Conservation (phyloP, 2,797 vertebrate species). For the Parambassis ranga region DNA sequence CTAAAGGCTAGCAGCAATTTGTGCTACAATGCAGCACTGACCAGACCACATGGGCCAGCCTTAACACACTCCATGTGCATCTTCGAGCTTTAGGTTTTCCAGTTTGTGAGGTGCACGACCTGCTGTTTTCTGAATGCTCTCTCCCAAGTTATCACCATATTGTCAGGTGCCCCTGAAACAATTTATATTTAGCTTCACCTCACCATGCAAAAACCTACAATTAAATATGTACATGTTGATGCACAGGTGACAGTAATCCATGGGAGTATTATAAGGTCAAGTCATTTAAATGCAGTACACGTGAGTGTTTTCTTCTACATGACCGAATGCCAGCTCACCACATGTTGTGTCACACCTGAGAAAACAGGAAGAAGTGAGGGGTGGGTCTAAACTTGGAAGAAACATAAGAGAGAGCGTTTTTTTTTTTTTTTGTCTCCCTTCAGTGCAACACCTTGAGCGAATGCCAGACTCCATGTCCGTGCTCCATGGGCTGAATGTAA, state of each 20-base stretch:
- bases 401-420: conserved; percentile 1
- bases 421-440: neutral
- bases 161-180: too few relatives aligned
- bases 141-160: too few relatives aligned
- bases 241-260: neutral
- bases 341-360: conserved; percentile 1
- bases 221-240: neutral
- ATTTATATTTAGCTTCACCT: too few relatives aligned
- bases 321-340: neutral
- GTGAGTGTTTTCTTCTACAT: neutral
- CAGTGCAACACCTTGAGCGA: conserved; percentile 28
- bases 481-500: conserved; percentile 44
- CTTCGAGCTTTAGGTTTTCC: too few relatives aligned
- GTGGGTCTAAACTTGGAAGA: conserved; percentile 36
- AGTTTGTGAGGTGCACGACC: too few relatives aligned
- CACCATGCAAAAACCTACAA: neutral
- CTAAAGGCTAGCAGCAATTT: too few relatives aligned
- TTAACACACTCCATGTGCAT: too few relatives aligned
- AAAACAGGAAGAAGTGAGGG: neutral
- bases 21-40: too few relatives aligned
- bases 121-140: too few relatives aligned
- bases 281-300: too few relatives aligned
- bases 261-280: too few relatives aligned
- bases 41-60: too few relatives aligned
- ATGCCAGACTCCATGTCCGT: conserved; percentile 50